These are phyloP conservation scores for Drosophila lacicola DNA, from an alignment of 2,888 invertebrate genomes.

Conservation along the genomic window DNA sequence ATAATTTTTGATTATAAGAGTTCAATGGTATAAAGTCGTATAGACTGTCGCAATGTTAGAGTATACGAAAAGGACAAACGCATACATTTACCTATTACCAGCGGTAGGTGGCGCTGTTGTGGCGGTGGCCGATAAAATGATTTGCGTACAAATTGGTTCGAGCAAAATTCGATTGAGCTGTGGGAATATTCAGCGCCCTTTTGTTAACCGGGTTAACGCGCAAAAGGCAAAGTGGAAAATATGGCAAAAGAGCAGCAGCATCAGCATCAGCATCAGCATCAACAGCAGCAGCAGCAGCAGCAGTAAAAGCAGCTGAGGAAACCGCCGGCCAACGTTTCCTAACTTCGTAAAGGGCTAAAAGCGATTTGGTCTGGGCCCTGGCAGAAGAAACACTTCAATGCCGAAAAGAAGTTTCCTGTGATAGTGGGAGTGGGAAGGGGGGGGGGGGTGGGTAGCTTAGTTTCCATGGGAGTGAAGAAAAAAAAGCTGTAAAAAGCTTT, in stretches of 20 bases:
- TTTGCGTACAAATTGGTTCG: slow-evolving; percentile 83
- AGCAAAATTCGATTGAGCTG: slow-evolving; percentile 81
- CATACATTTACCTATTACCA: slow-evolving; percentile 52
- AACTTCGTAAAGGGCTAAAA: slow-evolving; percentile 64
- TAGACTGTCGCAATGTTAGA: background rate
- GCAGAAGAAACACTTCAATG: slow-evolving; percentile 37
- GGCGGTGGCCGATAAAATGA: slow-evolving; percentile 75
- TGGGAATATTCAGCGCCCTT: slow-evolving; percentile 76
- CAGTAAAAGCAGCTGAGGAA: slow-evolving; percentile 23
- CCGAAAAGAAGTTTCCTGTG: slow-evolving; percentile 37
- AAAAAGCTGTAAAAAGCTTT: slow-evolving; percentile 59
- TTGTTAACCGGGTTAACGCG: slow-evolving; percentile 75
- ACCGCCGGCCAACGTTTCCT: slow-evolving; percentile 44
- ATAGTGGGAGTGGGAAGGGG: too few relatives aligned
- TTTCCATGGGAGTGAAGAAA: background rate
- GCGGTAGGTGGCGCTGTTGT: slow-evolving; percentile 48
- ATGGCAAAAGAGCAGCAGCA: slow-evolving; percentile 56
- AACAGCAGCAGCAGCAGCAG: slow-evolving; percentile 8
- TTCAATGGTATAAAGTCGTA: too few relatives aligned
- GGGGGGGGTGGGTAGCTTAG: too few relatives aligned
- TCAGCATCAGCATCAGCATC: slow-evolving; percentile 3
- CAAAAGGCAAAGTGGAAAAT: slow-evolving; percentile 59
- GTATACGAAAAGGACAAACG: slow-evolving; percentile 45
- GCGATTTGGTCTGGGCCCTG: slow-evolving; percentile 49
- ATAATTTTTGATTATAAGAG: too few relatives aligned